A percentile compares a stretch with the other conserved stretches of the same genome.
Evolutionary conservation across 2,888 invertebrate genomes (phyloP).

Genomic region (Caenorhabditis angaria): DNA sequence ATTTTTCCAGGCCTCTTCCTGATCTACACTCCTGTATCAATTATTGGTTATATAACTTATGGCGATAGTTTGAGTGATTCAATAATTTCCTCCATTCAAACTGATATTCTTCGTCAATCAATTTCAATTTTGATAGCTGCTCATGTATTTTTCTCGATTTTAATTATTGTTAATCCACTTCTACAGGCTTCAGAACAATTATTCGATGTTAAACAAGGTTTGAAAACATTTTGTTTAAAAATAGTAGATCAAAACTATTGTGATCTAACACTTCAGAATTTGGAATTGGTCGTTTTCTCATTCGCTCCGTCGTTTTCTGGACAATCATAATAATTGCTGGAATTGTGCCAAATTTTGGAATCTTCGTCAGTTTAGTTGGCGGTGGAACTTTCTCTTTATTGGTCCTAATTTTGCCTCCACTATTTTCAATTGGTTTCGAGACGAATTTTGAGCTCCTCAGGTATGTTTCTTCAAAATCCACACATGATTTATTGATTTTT

Average conservation of each 20-base stretch:
- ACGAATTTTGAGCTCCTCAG: constrained; percentile 14
- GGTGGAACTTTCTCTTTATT: constrained; percentile 41
- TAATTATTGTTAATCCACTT: constrained; percentile 49
- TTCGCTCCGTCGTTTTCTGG: constrained; percentile 38
- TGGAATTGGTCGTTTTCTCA: constrained; percentile 41
- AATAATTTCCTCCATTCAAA: constrained; percentile 45
- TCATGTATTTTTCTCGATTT: constrained; percentile 49
- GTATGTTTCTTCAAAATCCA: too few relatives aligned
- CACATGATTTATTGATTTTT: background rate
- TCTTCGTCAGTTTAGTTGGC: constrained; percentile 44
- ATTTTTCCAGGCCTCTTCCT: constrained; percentile 35
- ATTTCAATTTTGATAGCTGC: constrained; percentile 43
- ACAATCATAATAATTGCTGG: constrained; percentile 40
- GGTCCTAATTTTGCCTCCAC: constrained; percentile 43
- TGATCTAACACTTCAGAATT: constrained; percentile 21
- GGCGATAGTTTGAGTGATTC: constrained; percentile 44
- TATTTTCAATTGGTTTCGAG: constrained; percentile 44
- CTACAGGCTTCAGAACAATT: constrained; percentile 44
- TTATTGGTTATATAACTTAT: constrained; percentile 42
- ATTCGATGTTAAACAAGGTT: constrained; percentile 41
- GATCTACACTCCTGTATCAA: constrained; percentile 43
- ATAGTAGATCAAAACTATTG: background rate
- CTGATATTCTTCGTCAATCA: constrained; percentile 20
- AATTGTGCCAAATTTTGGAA: constrained; percentile 47
- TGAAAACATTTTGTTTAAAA: background rate